Evolutionary conservation across 30 jellyfish, hydroid and myxozoan genomes (phyloP).

Genomic region (Chironex yamaguchii): DNA sequence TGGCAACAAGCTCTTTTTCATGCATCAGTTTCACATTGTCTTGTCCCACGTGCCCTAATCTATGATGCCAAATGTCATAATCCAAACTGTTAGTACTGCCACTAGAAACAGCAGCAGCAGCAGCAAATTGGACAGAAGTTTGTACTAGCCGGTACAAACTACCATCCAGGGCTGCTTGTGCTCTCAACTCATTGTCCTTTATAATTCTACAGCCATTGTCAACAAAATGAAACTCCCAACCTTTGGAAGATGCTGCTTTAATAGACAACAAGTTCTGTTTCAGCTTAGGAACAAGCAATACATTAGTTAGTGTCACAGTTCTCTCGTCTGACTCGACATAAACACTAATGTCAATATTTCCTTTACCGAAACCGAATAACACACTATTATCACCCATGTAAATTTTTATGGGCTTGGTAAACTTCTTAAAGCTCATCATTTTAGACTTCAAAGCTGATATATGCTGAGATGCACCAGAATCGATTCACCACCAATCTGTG

Average conservation of each 20-base stretch:
- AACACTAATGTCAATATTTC: too few relatives aligned
- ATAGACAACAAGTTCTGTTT: too few relatives aligned
- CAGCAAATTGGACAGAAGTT: background rate
- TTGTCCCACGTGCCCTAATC: slow-evolving; percentile 46
- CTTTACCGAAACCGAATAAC: background rate
- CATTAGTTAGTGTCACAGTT: background rate
- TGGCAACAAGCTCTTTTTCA: slow-evolving; percentile 14
- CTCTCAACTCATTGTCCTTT: background rate
- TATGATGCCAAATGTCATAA: slow-evolving; percentile 39
- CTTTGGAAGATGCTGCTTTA: too few relatives aligned
- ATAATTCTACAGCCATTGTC: background rate
- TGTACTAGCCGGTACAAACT: background rate
- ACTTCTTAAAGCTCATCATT: too few relatives aligned
- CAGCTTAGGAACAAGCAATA: too few relatives aligned
- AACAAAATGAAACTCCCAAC: too few relatives aligned
- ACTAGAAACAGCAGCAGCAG: slow-evolving; percentile 1
- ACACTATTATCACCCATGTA: background rate
- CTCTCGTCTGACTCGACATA: background rate
- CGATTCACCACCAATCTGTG: too few relatives aligned
- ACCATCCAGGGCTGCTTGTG: background rate
- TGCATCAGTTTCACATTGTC: background rate
- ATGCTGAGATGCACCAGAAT: too few relatives aligned
- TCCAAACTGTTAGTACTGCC: background rate
- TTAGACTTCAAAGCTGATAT: too few relatives aligned
- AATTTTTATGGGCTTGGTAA: background rate